phyloP scores from a whole-genome alignment of 2,113 vertebrate species.

The Alaudala cheleensis region DNA sequence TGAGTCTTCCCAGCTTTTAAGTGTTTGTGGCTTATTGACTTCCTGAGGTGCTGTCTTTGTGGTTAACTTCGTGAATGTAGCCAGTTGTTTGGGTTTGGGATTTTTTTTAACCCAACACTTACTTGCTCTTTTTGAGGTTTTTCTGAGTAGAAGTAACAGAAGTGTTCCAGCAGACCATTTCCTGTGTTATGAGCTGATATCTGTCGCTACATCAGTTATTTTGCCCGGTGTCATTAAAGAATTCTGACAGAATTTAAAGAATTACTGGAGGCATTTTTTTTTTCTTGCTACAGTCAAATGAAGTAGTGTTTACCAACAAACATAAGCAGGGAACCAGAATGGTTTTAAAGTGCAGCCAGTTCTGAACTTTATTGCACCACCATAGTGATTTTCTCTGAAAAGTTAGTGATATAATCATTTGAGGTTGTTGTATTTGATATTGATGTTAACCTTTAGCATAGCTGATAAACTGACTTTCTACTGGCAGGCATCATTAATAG shows the following conservation, averaged over 20 bases:
- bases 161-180: neutral
- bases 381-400: neutral
- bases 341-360: neutral
- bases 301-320: neutral
- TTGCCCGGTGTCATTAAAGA: neutral
- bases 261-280: accelerated
- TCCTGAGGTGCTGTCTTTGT: neutral
- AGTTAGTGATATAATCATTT: neutral
- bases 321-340: neutral
- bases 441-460: constrained; percentile 38
- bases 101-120: neutral
- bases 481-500: constrained; percentile 27
- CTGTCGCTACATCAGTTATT: neutral
- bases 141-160: neutral
- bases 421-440: neutral
- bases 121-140: neutral
- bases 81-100: neutral
- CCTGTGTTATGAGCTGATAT: neutral
- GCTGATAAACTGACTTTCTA: constrained; percentile 29
- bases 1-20: neutral
- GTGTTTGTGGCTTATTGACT: neutral
- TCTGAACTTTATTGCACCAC: neutral
- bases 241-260: neutral
- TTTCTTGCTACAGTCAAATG: neutral
- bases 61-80: neutral